These are phyloP conservation scores for Ochropacha duplaris DNA, from an alignment of 2,888 invertebrate species.

Conservation along the genomic window DNA sequence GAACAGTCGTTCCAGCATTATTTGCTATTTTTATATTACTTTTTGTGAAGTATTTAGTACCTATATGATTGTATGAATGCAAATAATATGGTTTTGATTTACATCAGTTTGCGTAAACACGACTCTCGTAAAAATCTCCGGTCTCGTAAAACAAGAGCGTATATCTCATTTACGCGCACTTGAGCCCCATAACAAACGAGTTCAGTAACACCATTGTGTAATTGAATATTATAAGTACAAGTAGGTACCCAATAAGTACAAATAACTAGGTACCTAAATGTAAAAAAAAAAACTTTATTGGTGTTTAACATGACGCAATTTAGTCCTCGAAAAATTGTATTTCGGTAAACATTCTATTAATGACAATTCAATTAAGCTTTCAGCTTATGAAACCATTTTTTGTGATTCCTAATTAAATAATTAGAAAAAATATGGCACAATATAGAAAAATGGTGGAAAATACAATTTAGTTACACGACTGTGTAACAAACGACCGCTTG, in stretches of 20 bases:
- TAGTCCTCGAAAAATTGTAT: too few species aligned
- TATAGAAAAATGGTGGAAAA: not conserved
- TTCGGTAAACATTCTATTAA: too few species aligned
- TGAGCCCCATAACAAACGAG: conserved; percentile 40
- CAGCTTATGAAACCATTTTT: too few species aligned
- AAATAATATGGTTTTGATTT: conserved; percentile 22
- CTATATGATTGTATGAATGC: not conserved
- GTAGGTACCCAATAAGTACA: conserved; percentile 8
- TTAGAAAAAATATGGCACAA: too few species aligned
- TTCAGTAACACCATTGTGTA: conserved; percentile 31
- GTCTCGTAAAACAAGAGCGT: conserved; percentile 51
- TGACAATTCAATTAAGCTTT: too few species aligned
- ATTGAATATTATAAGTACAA: conserved; percentile 6
- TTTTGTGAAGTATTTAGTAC: not conserved
- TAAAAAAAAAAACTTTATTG: too few species aligned
- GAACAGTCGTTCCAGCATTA: too few species aligned
- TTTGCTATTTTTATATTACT: not conserved
- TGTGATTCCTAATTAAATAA: too few species aligned
- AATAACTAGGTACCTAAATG: too few species aligned
- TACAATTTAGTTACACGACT: conserved; percentile 3
- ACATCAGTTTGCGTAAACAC: conserved; percentile 20
- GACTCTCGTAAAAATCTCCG: conserved; percentile 49
- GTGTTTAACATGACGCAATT: too few species aligned
- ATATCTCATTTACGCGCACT: conserved; percentile 58
- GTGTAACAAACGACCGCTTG: conserved; percentile 28